Conservation (phyloP, 2,113 vertebrate species). For the Ariopsis seemanni region DNA sequence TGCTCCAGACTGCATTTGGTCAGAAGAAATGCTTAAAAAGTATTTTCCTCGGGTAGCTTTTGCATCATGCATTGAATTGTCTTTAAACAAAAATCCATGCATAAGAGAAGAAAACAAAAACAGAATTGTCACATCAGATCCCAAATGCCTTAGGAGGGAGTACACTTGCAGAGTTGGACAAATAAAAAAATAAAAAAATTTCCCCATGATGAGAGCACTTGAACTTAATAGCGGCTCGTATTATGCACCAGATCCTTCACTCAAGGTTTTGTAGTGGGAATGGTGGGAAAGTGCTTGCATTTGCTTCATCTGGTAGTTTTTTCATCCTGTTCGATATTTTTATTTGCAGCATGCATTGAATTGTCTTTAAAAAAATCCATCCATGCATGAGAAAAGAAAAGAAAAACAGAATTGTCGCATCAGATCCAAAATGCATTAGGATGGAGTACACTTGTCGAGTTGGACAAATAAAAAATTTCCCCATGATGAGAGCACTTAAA, state of each 20-base stretch:
- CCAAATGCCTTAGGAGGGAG: not conserved
- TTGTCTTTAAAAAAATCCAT: not conserved
- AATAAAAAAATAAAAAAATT: not conserved
- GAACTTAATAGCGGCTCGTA: not conserved
- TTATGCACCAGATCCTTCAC: slow-evolving; percentile 26
- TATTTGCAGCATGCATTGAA: not conserved
- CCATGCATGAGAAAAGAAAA: not conserved
- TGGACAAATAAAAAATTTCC: not conserved
- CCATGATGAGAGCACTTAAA: not conserved
- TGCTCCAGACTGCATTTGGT: no score
- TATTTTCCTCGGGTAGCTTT: no score
- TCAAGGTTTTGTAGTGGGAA: not conserved
- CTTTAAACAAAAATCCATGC: not conserved
- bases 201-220: not conserved
- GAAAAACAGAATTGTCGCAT: not conserved
- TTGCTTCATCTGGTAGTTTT: not conserved
- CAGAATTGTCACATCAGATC: not conserved
- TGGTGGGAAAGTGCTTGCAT: slow-evolving; percentile 21
- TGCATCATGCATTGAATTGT: not conserved
- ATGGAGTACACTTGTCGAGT: not conserved
- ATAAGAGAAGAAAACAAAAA: no score
- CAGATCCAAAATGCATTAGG: not conserved
- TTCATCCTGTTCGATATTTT: no score
- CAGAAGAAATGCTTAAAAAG: no score
- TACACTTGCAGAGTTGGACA: not conserved